Evolutionary conservation across 2,797 vertebrate genomes (phyloP).

Genomic region (Numenius phaeopus): DNA sequence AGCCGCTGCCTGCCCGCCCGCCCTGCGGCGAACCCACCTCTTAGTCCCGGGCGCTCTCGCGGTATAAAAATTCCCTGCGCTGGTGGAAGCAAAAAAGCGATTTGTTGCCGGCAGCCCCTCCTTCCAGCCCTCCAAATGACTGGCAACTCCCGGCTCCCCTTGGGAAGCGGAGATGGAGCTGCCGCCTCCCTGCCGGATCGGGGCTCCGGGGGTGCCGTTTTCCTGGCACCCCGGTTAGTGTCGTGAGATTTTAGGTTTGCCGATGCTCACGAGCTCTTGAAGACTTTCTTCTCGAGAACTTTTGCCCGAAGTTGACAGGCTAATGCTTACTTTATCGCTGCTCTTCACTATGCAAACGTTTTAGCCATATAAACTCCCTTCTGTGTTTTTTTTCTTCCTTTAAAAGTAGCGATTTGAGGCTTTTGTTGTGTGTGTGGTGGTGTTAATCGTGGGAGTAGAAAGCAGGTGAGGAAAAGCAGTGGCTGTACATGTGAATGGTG

Average conservation of each 20-base stretch:
- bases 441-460: background rate
- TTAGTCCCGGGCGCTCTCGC: slow-evolving; percentile 1
- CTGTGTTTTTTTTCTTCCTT: background rate
- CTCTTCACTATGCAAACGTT: fast-evolving
- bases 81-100: slow-evolving; percentile 23
- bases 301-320: background rate
- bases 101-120: slow-evolving; percentile 63
- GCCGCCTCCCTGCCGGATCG: background rate
- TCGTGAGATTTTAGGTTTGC: background rate
- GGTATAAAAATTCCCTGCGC: background rate
- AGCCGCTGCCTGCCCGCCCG: background rate
- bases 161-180: background rate
- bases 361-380: fast-evolving
- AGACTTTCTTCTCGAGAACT: background rate
- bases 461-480: background rate
- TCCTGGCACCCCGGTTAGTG: background rate
- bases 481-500: fast-evolving
- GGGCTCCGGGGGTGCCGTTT: background rate
- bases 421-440: background rate
- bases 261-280: fast-evolving
- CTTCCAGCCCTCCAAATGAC: slow-evolving; percentile 32
- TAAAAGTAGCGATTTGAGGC: background rate
- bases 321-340: fast-evolving
- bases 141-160: slow-evolving; percentile 25
- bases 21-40: background rate